Evolutionary conservation across 2,888 invertebrate genomes (phyloP).

Genomic region (Celastrina argiolus): DNA sequence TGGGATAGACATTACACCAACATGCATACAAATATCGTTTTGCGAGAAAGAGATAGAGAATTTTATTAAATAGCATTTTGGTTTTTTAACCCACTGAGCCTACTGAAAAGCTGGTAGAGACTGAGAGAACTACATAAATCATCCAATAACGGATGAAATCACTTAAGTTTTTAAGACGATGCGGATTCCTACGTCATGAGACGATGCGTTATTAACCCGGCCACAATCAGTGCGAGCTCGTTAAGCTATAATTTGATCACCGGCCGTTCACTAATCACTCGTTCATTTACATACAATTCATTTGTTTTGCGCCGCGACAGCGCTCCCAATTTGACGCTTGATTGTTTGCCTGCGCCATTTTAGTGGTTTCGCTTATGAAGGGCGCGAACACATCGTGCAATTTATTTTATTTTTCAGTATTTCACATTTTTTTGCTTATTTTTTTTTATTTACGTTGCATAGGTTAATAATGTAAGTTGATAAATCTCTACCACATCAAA

Average conservation of each 20-base stretch:
- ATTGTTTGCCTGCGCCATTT: constrained; percentile 46
- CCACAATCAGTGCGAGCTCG: constrained; percentile 48
- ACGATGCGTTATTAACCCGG: constrained; percentile 23
- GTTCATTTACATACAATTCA: constrained; percentile 59
- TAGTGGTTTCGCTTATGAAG: constrained; percentile 35
- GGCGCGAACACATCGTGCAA: constrained; percentile 23
- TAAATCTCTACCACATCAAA: too few relatives aligned
- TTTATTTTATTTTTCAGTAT: background rate
- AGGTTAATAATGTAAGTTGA: too few relatives aligned
- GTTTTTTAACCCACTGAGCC: too few relatives aligned
- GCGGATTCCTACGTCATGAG: background rate
- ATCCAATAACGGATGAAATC: too few relatives aligned
- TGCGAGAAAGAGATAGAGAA: too few relatives aligned
- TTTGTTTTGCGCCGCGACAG: constrained; percentile 43
- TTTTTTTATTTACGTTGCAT: too few relatives aligned
- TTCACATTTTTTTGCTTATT: background rate
- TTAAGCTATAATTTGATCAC: constrained; percentile 55
- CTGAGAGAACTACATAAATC: too few relatives aligned
- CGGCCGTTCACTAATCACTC: constrained; percentile 45
- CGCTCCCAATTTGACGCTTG: constrained; percentile 41
- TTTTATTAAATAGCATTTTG: too few relatives aligned
- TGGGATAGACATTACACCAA: too few relatives aligned
- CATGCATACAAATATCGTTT: too few relatives aligned
- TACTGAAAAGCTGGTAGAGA: too few relatives aligned
- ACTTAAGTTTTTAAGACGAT: background rate